Base-by-base conservation (phyloP, 2,797 vertebrate species). In the Galaxias olidus region DNA sequence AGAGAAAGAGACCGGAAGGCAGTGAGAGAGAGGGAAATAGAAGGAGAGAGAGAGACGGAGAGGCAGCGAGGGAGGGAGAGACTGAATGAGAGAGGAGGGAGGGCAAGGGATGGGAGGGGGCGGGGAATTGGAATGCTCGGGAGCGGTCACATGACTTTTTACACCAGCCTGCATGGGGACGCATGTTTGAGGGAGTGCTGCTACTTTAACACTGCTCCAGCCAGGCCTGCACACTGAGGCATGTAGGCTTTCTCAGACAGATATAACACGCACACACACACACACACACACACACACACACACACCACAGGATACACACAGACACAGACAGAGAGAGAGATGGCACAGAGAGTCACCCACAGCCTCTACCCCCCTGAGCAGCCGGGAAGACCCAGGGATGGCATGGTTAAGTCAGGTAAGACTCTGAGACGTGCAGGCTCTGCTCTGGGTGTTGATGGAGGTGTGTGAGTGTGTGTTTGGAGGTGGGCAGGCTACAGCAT, bases 321-420 rank as follows among this genome's bases (percentile, higher is more conserved):
- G 11, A 15, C 40, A 44, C 14, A 66, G 19, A 46, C 63, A 69
- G 42, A 65, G 50, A 56, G 59, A 64, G 47, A 71, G 19, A 87
- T 92, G 90, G 90, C 89, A 30, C 91, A 92, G 81, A 88, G 80
- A 72, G 61, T 72, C 14, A 80, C 85, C 67, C 84, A 81, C 72
- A 58, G 81, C n/a, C 72, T 84, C 43, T 81, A 77, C 55, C 84
- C 87, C 10, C 71, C 86, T 0, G 85, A 84, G 69, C 86, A 90
- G 48, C 77, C 87, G 0, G 89, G 87, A 64, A 88, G 92, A 66
- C 91, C 88, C 86, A 76, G 86, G 74, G 93, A 92, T 10, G 83
- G 91, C 10, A 85, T 95, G 79, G 82, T 90, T 72, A 94, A 94
- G 89, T 96, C 95, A 71, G 96, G 95, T 97, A 95, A 94, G 95